phyloP scores from a whole-genome alignment of 1,140 invertebrate genomes.

The Papilio glaucus region DNA sequence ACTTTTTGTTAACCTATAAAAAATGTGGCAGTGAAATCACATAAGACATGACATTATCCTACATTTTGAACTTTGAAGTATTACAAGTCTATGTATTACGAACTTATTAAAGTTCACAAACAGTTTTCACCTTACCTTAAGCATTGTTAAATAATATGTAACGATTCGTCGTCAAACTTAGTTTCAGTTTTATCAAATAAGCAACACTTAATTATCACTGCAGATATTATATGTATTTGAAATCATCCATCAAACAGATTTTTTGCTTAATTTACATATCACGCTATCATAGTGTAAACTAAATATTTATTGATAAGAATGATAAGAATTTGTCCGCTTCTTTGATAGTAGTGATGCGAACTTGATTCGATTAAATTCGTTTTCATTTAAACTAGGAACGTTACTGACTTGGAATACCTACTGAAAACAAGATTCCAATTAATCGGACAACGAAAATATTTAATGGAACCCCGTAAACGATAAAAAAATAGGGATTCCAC shows the following conservation, averaged over 20 bases:
- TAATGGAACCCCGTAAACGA: no score
- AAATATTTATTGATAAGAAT: slow-evolving; percentile 6
- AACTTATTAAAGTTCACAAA: neutral
- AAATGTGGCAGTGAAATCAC: neutral
- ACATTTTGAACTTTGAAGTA: neutral
- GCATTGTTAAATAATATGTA: neutral
- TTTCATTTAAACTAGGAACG: neutral
- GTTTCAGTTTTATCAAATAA: neutral
- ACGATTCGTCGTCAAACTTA: neutral
- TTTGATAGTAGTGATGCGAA: neutral
- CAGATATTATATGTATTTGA: neutral
- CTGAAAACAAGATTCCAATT: no score
- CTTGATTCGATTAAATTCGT: neutral
- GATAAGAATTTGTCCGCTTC: neutral
- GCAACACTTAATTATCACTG: neutral
- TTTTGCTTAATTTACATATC: neutral
- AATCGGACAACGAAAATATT: no score
- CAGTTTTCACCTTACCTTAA: neutral
- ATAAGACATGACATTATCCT: no score
- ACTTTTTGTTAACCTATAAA: slow-evolving; percentile 13
- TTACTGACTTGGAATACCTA: no score
- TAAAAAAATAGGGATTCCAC: no score
- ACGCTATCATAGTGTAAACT: neutral
- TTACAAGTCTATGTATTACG: neutral
- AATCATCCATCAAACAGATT: neutral